A percentile compares a stretch with the other conserved stretches of the same genome.
Conservation (phyloP, 2,797 vertebrate genomes). For the Chelonia mydas region DNA sequence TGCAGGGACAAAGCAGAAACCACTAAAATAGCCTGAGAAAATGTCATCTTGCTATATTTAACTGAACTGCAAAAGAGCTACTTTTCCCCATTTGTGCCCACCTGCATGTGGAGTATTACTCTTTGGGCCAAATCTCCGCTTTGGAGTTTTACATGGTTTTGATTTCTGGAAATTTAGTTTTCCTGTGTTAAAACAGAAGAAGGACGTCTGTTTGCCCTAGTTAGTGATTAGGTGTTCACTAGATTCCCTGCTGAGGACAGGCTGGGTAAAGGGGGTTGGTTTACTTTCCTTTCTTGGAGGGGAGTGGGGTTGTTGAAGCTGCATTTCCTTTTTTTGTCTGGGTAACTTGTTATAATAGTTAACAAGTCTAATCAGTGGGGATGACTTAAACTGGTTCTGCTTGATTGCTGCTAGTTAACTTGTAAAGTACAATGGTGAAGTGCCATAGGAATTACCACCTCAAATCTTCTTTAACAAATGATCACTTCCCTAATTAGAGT, state of each 20-base stretch:
- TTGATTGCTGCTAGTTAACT: not conserved
- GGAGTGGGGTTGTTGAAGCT: not conserved
- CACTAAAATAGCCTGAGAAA: not conserved
- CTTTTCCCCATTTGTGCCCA: rapidly evolving
- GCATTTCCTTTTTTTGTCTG: constrained; percentile 17
- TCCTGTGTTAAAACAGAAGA: not conserved
- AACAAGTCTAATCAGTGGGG: constrained; percentile 13
- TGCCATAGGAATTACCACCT: constrained; percentile 20
- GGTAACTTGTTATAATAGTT: constrained; percentile 11
- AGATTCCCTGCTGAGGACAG: not conserved
- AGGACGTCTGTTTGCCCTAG: not conserved
- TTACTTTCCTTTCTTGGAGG: not conserved
- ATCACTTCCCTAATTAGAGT: not conserved
- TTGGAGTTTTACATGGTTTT: not conserved
- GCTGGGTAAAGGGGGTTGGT: not conserved
- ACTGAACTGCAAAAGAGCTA: not conserved
- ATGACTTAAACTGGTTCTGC: not conserved
- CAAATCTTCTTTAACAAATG: not conserved
- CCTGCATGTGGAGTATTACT: rapidly evolving
- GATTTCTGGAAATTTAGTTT: not conserved
- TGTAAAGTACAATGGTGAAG: constrained; percentile 6
- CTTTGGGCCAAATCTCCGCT: not conserved
- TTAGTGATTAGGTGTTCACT: not conserved
- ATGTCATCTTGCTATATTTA: not conserved
- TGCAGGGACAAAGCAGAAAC: not conserved